These are phyloP conservation scores for Pampusana beccarii DNA, from an alignment of 2,113 vertebrate species.

Conservation along the genomic window DNA sequence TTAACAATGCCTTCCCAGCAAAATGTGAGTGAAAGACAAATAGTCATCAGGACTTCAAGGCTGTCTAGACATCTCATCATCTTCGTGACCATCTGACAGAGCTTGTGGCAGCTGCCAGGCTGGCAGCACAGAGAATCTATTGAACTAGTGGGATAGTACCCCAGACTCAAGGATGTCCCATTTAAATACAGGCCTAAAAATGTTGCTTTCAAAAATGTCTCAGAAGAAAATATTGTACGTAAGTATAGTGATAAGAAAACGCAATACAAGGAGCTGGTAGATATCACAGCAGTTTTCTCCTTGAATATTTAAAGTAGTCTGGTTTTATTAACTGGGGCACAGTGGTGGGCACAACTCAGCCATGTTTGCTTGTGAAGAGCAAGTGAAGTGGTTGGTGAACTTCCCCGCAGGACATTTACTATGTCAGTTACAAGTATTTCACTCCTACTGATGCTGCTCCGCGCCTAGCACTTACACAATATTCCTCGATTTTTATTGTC, in stretches of 20 bases:
- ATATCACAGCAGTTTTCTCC: not conserved
- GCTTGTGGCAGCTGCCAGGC: not conserved
- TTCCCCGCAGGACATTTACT: not conserved
- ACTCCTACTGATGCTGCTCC: rapidly evolving
- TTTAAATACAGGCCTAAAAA: not conserved
- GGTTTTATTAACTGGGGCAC: not conserved
- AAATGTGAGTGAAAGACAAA: not conserved
- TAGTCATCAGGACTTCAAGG: not conserved
- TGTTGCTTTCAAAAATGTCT: not conserved
- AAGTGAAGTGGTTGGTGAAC: not conserved
- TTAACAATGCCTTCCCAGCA: not conserved
- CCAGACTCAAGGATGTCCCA: not conserved
- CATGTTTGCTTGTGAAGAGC: not conserved
- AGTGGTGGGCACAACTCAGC: not conserved
- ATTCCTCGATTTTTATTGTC: not conserved
- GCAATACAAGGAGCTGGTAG: not conserved
- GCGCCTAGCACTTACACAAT: not conserved
- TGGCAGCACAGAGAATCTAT: not conserved
- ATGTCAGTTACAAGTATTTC: not conserved
- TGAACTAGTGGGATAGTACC: not conserved
- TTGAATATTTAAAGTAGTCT: not conserved
- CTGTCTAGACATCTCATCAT: slow-evolving; percentile 14
- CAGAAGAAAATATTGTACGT: not conserved
- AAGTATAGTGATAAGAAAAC: not conserved
- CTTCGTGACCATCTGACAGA: not conserved